Percentiles rank a stretch among this genome's conserved stretches.
Evolutionary conservation across 1,140 invertebrate species (phyloP).

Genomic region (Bactericera cockerelli): DNA sequence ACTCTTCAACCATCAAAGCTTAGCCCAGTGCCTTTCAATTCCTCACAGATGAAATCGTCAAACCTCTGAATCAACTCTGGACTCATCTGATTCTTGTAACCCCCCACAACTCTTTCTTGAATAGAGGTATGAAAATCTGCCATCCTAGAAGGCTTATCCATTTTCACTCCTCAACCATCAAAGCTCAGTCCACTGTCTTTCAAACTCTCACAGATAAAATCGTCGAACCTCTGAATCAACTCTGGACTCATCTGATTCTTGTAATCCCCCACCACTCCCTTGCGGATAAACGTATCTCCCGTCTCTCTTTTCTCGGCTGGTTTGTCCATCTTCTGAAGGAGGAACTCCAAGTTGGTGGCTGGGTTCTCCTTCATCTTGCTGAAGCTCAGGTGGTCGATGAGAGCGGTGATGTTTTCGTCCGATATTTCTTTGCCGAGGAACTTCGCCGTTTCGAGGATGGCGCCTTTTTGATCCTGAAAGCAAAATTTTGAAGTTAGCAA

Average conservation of each 20-base stretch:
- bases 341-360: slow-evolving; percentile 40
- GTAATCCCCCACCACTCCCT: slow-evolving; percentile 65
- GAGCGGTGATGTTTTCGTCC: slow-evolving; percentile 33
- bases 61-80: slow-evolving; percentile 47
- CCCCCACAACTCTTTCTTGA: slow-evolving; percentile 56
- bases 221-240: slow-evolving; percentile 48
- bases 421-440: slow-evolving; percentile 44
- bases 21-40: slow-evolving; percentile 45
- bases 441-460: slow-evolving; percentile 47
- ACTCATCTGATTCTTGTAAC: slow-evolving; percentile 69
- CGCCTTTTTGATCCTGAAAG: slow-evolving; percentile 25
- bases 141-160: too few species aligned
- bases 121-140: slow-evolving; percentile 48
- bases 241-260: slow-evolving; percentile 61
- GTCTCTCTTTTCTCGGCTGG: slow-evolving; percentile 32
- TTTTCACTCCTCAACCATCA: slow-evolving; percentile 24
- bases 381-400: slow-evolving; percentile 42
- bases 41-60: slow-evolving; percentile 51
- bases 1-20: slow-evolving; percentile 32
- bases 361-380: slow-evolving; percentile 50
- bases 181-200: slow-evolving; percentile 45
- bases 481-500: neutral
- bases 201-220: slow-evolving; percentile 49
- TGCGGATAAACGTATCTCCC: slow-evolving; percentile 51
- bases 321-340: slow-evolving; percentile 37